Conservation (phyloP, 2,113 vertebrate genomes). For the Clarias gariepinus region DNA sequence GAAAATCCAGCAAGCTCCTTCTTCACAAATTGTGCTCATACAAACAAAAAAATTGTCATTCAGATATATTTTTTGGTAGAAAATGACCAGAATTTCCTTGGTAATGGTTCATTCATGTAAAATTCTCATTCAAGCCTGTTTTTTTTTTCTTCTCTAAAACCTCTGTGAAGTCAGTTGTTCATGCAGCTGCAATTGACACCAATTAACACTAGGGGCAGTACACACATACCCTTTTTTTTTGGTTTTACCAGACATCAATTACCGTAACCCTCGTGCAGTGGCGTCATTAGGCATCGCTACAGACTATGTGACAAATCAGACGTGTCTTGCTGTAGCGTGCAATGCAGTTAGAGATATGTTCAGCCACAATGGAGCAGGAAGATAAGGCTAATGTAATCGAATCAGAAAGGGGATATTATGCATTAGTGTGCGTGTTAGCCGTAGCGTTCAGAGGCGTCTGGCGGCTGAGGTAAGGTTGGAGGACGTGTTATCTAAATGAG, state of each 20-base stretch:
- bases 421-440: slow-evolving; percentile 77
- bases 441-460: slow-evolving; percentile 70
- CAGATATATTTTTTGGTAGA: neutral
- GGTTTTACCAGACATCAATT: neutral
- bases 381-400: slow-evolving; percentile 81
- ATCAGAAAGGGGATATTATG: slow-evolving; percentile 82
- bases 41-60: neutral
- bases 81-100: neutral
- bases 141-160: slow-evolving; percentile 73
- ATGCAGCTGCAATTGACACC: neutral
- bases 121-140: neutral
- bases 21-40: neutral
- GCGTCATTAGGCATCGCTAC: slow-evolving; percentile 15
- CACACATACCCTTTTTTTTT: neutral
- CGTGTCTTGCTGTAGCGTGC: neutral
- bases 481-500: slow-evolving; percentile 84
- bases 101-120: neutral
- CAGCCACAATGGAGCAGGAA: slow-evolving; percentile 64
- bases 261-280: neutral
- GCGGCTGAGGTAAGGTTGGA: slow-evolving; percentile 69
- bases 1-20: neutral
- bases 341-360: slow-evolving; percentile 50
- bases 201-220: slow-evolving; percentile 21
- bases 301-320: slow-evolving; percentile 35
- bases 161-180: neutral